Evolutionary conservation across 2,113 vertebrate species (phyloP), one percentile per base, ranked within the genome.

Genomic region (Hassar affinis): DNA sequence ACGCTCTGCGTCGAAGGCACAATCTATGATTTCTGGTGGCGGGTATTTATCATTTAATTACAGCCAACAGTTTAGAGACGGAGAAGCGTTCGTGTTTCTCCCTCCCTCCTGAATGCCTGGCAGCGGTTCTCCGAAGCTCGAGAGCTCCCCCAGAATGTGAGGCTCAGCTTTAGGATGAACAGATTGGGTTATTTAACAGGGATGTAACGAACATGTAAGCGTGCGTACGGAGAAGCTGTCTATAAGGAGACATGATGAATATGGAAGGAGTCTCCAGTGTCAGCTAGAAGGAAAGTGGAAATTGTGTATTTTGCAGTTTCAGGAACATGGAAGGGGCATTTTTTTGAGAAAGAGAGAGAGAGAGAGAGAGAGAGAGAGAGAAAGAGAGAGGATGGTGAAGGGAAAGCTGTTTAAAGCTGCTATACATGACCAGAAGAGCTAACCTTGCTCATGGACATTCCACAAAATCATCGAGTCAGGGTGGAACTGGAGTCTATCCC

Each of bases 41-140:
- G 74, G 64, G 80, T 75, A 86, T 90, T 88, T 90, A 83, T 71
- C 79, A 85, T 89, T 87, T 87, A 85, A 75, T 86, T 88, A 86
- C 75, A 77, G 80, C 81, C 89, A 86, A 80, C 80, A 86, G 79
- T 87, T 88, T 87, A 59, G 78, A 88, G 86, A 88, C 51, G 45
- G 72, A 84, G 64, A 86, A 79, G 72, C 68, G 76, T 35, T n/a
- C 14, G 10, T 6, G 25, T 78, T 27, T 57, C 84, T 84, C 47
- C 79, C 69, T 85, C 45, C 33, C 38, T n/a, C 14, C 42, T 30
- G 57, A 33, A 33, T 35, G 62, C 27, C 45, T 59, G 7, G 45
- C n/a, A 2, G 74, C 51, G 12, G 54, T 76, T 76, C 27, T 76
- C 51, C 51, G 10, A 56, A 54, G 74, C 74, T 54, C 74, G 30